Conservation (phyloP, 2,113 vertebrate genomes). For the Penelope pileata region DNA sequence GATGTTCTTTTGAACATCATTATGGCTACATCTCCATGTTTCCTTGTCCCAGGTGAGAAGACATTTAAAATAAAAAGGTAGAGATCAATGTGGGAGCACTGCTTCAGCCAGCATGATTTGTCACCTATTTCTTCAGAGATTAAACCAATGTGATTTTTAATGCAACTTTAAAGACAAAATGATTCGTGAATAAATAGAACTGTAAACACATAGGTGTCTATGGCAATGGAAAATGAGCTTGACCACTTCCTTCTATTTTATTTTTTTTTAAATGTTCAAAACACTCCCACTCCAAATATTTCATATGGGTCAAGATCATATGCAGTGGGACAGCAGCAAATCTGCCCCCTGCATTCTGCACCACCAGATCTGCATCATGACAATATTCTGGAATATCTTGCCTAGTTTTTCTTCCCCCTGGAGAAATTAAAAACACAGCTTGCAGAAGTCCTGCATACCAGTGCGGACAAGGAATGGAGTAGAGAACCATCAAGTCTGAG, state of each 20-base stretch:
- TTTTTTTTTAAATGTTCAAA: not conserved
- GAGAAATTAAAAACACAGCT: not conserved
- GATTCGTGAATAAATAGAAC: not conserved
- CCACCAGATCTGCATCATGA: not conserved
- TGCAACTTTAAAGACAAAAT: not conserved
- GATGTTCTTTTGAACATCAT: not conserved
- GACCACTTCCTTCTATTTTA: not conserved
- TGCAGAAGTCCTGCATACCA: not conserved
- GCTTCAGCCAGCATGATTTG: not conserved
- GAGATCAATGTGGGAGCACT: not conserved
- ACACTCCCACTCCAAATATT: not conserved
- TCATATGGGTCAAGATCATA: rapidly evolving
- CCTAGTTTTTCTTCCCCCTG: not conserved
- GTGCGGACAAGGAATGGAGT: rapidly evolving
- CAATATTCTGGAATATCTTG: rapidly evolving
- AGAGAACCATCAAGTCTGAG: not conserved
- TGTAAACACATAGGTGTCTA: not conserved
- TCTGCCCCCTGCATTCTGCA: not conserved
- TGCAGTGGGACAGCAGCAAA: rapidly evolving
- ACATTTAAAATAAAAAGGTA: not conserved
- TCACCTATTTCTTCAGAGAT: not conserved
- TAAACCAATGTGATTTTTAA: not conserved
- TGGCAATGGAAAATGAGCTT: not conserved
- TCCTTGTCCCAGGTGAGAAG: not conserved
- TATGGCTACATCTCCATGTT: not conserved